Conservation (phyloP, 2,797 vertebrate species). For the Halcyon smyrnensis region DNA sequence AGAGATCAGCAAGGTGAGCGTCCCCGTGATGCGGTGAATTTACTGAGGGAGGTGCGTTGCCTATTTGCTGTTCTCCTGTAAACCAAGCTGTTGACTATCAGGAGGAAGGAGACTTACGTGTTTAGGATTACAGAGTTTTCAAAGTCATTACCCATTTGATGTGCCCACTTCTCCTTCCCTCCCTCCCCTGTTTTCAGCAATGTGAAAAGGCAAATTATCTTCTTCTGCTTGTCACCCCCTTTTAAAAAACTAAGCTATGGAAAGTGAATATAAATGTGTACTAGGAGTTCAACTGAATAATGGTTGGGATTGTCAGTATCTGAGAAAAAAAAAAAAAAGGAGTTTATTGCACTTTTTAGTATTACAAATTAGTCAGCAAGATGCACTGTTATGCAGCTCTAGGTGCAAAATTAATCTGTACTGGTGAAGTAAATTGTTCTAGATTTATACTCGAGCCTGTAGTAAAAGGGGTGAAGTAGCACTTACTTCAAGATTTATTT, state of each 20-base stretch:
- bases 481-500: background rate
- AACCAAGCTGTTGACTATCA: background rate
- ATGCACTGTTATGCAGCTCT: accelerated
- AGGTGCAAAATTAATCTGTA: background rate
- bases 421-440: background rate
- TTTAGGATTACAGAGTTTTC: background rate
- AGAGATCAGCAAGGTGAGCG: background rate
- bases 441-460: background rate
- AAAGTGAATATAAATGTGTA: background rate
- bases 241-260: background rate
- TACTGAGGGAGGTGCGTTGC: background rate
- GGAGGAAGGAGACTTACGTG: background rate
- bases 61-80: background rate
- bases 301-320: background rate
- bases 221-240: background rate
- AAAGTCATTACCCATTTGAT: background rate
- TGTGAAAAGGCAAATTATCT: background rate
- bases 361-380: background rate
- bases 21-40: background rate
- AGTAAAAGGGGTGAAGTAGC: background rate
- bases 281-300: background rate
- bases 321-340: background rate
- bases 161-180: background rate
- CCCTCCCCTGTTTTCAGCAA: accelerated
- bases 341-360: background rate